Evolutionary conservation across 1,140 invertebrate species (phyloP).

Genomic region (Drosophila prosaltans): DNA sequence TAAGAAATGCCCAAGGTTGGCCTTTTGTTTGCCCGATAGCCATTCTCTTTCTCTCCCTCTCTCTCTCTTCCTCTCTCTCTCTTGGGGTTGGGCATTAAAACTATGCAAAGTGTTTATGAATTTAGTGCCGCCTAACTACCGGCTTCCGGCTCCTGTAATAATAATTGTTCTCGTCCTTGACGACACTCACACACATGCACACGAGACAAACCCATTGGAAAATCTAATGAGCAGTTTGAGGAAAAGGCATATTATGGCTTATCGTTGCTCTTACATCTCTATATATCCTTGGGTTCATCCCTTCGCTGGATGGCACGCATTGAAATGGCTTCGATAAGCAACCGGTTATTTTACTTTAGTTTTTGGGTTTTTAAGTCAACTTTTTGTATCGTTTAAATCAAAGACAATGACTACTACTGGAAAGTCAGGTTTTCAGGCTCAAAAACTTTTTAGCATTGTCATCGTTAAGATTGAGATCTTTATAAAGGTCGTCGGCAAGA

Average conservation of each 20-base stretch:
- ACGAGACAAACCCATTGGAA: background rate
- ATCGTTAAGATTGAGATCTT: constrained; percentile 80
- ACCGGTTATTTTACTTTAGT: constrained; percentile 47
- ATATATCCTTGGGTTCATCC: constrained; percentile 39
- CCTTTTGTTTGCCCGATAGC: constrained; percentile 57
- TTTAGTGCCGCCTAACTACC: constrained; percentile 53
- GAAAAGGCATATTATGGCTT: constrained; percentile 74
- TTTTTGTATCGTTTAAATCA: constrained; percentile 63
- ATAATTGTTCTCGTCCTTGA: constrained; percentile 17
- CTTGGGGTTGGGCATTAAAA: constrained; percentile 57
- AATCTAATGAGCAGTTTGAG: constrained; percentile 70
- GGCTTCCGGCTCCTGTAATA: constrained; percentile 17
- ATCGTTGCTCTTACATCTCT: constrained; percentile 68
- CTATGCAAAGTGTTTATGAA: constrained; percentile 81
- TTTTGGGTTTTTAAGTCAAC: constrained; percentile 65
- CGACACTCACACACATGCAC: constrained; percentile 1
- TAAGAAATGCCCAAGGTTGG: constrained; percentile 55
- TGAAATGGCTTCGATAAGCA: constrained; percentile 73
- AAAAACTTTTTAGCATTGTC: constrained; percentile 72
- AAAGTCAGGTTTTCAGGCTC: constrained; percentile 8
- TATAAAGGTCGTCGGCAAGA: constrained; percentile 68
- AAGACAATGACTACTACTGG: constrained; percentile 54
- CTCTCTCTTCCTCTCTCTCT: constrained; percentile 7
- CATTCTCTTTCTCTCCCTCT: background rate
- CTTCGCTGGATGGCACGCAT: constrained; percentile 34